Evolutionary conservation across 1,140 invertebrate species (phyloP).

Genomic region (Elymnias hypermnestra): DNA sequence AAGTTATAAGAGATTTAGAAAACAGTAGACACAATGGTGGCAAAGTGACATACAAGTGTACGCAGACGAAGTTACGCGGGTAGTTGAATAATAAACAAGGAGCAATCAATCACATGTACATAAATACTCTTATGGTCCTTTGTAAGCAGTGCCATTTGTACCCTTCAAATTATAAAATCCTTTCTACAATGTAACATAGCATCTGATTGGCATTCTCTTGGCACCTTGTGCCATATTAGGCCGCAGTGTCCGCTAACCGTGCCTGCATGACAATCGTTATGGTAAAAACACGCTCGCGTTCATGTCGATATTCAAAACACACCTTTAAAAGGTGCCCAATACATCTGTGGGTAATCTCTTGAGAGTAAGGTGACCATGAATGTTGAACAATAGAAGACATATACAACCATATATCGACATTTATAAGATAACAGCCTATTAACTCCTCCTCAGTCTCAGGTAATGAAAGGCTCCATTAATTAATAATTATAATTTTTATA

Average conservation of each 20-base stretch:
- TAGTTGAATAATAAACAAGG: too few species aligned
- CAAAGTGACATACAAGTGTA: too few species aligned
- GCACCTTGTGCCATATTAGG: slow-evolving; percentile 21
- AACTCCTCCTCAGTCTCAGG: too few species aligned
- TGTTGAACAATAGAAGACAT: background rate
- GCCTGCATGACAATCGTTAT: slow-evolving; percentile 13
- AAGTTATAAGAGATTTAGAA: too few species aligned
- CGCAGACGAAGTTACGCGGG: too few species aligned
- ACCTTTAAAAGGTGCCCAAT: slow-evolving; percentile 19
- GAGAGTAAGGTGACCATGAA: background rate
- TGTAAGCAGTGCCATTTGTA: background rate
- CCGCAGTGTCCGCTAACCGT: slow-evolving; percentile 10
- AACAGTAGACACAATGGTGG: too few species aligned
- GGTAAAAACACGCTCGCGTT: background rate
- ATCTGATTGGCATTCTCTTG: slow-evolving; percentile 9
- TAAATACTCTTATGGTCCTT: too few species aligned
- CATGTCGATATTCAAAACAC: slow-evolving; percentile 17
- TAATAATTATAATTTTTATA: too few species aligned
- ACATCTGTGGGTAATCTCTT: slow-evolving; percentile 17
- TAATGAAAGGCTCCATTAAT: too few species aligned
- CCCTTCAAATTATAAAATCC: background rate
- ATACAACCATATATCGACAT: too few species aligned
- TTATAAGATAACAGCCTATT: too few species aligned
- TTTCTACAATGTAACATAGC: slow-evolving; percentile 2
- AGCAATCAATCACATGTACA: too few species aligned